Conservation (phyloP, 1,140 invertebrate genomes). For the Diorhabda sublineata region DNA sequence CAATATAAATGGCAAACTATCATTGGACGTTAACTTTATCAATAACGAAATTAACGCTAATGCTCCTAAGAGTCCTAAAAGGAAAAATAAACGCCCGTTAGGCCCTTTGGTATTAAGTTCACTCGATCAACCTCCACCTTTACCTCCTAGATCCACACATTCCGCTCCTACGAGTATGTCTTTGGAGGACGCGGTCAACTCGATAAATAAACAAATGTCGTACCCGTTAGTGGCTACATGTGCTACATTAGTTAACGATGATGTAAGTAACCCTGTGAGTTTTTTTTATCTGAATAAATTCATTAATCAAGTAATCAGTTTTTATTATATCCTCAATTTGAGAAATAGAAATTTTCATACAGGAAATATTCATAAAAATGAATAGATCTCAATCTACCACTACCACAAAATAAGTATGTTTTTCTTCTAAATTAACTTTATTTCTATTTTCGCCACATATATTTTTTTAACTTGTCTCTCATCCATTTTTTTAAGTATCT, state of each 20-base stretch:
- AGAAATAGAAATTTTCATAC: too few species aligned
- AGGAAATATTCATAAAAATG: too few species aligned
- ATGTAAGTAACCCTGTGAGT: conserved; percentile 45
- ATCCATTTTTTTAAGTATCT: too few species aligned
- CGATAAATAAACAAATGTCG: conserved; percentile 56
- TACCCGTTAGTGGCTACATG: conserved; percentile 52
- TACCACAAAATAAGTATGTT: too few species aligned
- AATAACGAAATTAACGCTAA: conserved; percentile 37
- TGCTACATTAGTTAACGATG: conserved; percentile 48
- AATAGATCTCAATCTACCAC: too few species aligned
- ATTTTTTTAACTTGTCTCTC: too few species aligned
- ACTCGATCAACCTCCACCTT: conserved; percentile 51
- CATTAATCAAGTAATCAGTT: too few species aligned
- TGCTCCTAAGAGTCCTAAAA: conserved; percentile 11
- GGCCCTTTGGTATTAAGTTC: conserved; percentile 15
- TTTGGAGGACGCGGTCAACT: conserved; percentile 53
- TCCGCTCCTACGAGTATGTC: conserved; percentile 45
- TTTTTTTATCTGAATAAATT: background rate
- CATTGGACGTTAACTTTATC: conserved; percentile 17
- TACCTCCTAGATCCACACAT: conserved; percentile 57
- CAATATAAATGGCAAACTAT: conserved; percentile 14
- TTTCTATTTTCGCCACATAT: too few species aligned
- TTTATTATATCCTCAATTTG: too few species aligned
- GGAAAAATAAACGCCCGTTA: conserved; percentile 6
- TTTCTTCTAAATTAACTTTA: too few species aligned